These are phyloP conservation scores for Stichopus horrens DNA, from an alignment of 53 echinoderm and acorn worm species.

Conservation along the genomic window DNA sequence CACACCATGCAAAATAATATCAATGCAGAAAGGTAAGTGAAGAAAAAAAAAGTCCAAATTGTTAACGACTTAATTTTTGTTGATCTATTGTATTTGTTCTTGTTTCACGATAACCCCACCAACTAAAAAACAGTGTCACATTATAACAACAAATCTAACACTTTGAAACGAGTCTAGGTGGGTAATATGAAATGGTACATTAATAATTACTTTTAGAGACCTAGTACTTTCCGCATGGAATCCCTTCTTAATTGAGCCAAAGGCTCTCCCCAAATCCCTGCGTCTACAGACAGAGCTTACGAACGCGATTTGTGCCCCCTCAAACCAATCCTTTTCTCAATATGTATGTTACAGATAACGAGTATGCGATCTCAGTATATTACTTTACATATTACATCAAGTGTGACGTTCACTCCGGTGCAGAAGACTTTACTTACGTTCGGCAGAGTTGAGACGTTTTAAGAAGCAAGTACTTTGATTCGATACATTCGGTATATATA, in stretches of 20 bases:
- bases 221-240: conserved; percentile 31
- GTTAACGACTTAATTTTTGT: neutral
- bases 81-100: neutral
- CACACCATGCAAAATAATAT: no score
- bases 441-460: neutral
- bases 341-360: neutral
- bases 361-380: neutral
- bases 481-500: neutral
- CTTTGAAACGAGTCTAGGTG: conserved; percentile 13
- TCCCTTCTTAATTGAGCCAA: conserved; percentile 30
- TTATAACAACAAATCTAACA: conserved; percentile 32
- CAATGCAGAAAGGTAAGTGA: no score
- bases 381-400: conserved; percentile 27
- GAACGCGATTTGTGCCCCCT: neutral
- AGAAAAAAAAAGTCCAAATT: no score
- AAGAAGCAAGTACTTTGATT: neutral
- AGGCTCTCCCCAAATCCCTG: conserved; percentile 1
- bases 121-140: conserved; percentile 5
- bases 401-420: conserved; percentile 9
- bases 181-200: conserved; percentile 26
- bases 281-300: neutral
- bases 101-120: neutral
- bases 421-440: conserved; percentile 26
- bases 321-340: neutral
- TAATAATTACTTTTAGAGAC: conserved; percentile 30